These are phyloP conservation scores for Agapornis roseicollis DNA, from an alignment of 2,113 vertebrate genomes.

Conservation along the genomic window DNA sequence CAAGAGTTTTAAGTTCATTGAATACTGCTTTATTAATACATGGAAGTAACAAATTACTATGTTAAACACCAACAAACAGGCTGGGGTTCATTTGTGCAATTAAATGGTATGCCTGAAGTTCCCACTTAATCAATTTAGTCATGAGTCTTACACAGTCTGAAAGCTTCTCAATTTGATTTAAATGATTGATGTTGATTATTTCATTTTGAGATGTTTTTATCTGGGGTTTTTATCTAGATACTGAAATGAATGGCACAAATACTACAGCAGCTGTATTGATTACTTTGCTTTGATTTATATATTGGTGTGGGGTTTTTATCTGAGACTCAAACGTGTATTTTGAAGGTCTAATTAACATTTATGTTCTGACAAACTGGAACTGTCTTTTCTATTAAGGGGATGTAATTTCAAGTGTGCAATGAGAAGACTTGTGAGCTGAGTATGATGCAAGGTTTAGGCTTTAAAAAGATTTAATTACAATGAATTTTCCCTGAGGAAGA, in stretches of 20 bases:
- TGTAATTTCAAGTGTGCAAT: conserved; percentile 30
- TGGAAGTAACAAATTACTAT: conserved; percentile 48
- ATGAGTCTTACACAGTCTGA: conserved; percentile 64
- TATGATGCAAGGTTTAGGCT: not conserved
- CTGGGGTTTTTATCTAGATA: conserved; percentile 48
- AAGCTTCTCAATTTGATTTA: conserved; percentile 68
- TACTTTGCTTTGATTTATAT: conserved; percentile 62
- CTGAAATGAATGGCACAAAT: conserved; percentile 31
- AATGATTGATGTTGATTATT: conserved; percentile 63
- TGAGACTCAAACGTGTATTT: conserved; percentile 44
- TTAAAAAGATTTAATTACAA: not conserved
- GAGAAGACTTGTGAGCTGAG: not conserved
- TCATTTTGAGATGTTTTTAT: conserved; percentile 51
- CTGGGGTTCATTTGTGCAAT: conserved; percentile 31
- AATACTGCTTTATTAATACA: conserved; percentile 34
- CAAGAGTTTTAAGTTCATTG: not conserved
- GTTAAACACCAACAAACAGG: conserved; percentile 28
- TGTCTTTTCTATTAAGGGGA: conserved; percentile 53
- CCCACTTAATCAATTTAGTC: conserved; percentile 44
- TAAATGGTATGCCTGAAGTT: conserved; percentile 55
- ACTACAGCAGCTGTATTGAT: conserved; percentile 60
- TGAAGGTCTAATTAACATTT: conserved; percentile 68
- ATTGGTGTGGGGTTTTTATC: conserved; percentile 1
- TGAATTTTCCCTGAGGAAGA: not conserved
- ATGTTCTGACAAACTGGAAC: conserved; percentile 50